phyloP scores from a whole-genome alignment of 2,888 invertebrate genomes.

The Amphiduros pacificus region DNA sequence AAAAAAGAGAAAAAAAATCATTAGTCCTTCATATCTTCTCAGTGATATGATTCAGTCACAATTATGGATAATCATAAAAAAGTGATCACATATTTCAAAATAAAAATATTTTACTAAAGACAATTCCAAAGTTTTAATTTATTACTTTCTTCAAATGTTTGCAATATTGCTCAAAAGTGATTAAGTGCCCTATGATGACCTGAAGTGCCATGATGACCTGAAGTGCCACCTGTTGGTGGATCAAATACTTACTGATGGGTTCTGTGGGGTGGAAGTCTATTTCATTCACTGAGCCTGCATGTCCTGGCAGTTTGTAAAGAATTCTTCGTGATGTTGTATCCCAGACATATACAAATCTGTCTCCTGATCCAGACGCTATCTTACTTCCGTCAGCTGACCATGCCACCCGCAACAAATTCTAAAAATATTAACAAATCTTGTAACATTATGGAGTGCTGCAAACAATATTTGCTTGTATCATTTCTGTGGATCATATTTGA shows the following conservation, averaged over 20 bases:
- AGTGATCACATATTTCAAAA: background rate
- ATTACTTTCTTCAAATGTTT: no score
- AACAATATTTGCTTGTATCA: no score
- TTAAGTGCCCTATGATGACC: constrained; percentile 1
- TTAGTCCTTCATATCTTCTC: background rate
- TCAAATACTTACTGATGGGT: constrained; percentile 72
- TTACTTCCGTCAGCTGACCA: constrained; percentile 94
- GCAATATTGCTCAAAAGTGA: no score
- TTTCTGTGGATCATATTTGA: no score
- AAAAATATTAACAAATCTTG: no score
- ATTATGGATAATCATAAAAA: background rate
- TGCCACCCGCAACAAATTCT: constrained; percentile 85
- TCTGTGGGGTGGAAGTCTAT: constrained; percentile 93
- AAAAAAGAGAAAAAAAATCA: constrained; percentile 32
- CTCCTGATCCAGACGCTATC: constrained; percentile 90
- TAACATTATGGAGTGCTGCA: no score
- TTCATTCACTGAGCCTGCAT: constrained; percentile 96
- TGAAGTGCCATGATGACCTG: no score
- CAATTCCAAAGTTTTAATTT: no score
- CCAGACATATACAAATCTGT: constrained; percentile 95
- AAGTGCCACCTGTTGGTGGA: no score
- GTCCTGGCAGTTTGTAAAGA: constrained; percentile 95
- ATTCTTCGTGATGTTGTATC: constrained; percentile 90
- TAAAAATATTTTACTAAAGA: background rate
- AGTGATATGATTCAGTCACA: background rate